Conservation (phyloP, 2,113 vertebrate species). For the Myotis brandtii region DNA sequence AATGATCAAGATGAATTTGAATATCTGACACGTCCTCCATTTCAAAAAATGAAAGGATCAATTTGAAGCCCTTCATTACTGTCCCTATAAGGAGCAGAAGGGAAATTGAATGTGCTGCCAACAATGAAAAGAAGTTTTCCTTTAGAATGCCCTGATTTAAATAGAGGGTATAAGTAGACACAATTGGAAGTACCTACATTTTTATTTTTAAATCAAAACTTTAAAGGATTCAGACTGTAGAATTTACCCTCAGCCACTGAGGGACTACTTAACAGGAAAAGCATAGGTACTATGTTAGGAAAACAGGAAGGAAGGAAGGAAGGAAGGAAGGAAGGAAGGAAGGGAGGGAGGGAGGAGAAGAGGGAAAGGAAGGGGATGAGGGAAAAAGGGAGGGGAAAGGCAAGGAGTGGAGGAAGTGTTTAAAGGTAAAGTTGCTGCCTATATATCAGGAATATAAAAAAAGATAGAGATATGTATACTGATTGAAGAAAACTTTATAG, state of each 20-base stretch:
- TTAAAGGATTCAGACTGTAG: background rate
- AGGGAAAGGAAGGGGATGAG: background rate
- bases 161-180: background rate
- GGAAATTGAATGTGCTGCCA: background rate
- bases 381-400: no score
- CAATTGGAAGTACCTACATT: background rate
- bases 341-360: no score
- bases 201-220: slow-evolving; percentile 53
- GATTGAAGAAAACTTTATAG: background rate
- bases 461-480: background rate
- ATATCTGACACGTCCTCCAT: slow-evolving; percentile 25
- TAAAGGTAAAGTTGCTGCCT: background rate
- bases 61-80: slow-evolving; percentile 27
- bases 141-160: slow-evolving; percentile 14
- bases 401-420: background rate
- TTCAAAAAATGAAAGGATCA: slow-evolving; percentile 54
- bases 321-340: rapidly evolving
- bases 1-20: slow-evolving; percentile 1
- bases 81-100: background rate
- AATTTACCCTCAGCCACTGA: background rate
- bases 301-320: background rate
- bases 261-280: background rate
- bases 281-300: background rate
- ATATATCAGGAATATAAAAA: background rate
- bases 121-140: background rate